phyloP scores from a whole-genome alignment of 2,797 vertebrate species.

The Acrossocheilus fasciatus region DNA sequence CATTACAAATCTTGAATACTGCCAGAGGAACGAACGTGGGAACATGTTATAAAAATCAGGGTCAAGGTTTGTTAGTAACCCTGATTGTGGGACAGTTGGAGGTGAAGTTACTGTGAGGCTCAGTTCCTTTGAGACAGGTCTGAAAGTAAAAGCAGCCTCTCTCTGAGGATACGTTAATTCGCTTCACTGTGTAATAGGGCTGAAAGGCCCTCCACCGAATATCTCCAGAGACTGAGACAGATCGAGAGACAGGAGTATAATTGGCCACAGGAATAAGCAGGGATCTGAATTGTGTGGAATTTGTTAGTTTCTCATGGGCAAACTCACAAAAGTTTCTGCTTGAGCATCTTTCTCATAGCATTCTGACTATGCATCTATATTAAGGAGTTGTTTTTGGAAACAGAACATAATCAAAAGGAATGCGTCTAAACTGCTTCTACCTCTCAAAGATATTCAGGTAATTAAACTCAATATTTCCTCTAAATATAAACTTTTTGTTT shows the following conservation, averaged over 20 bases:
- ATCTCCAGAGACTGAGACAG: slow-evolving; percentile 26
- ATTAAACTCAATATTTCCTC: slow-evolving; percentile 16
- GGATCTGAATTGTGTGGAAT: slow-evolving; percentile 30
- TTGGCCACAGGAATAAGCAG: slow-evolving; percentile 35
- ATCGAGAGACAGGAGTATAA: slow-evolving; percentile 28
- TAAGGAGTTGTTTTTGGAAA: not conserved
- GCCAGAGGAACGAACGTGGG: not conserved
- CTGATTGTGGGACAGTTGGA: slow-evolving; percentile 32
- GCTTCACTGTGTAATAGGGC: slow-evolving; percentile 31
- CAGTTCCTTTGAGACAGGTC: slow-evolving; percentile 44
- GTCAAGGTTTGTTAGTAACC: slow-evolving; percentile 31
- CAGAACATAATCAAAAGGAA: slow-evolving; percentile 5
- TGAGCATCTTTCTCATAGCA: not conserved
- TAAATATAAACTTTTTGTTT: slow-evolving; percentile 11
- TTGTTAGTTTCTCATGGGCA: slow-evolving; percentile 22
- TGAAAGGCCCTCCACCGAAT: slow-evolving; percentile 22
- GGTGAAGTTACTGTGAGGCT: slow-evolving; percentile 45
- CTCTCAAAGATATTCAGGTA: not conserved
- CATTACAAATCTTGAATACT: not conserved
- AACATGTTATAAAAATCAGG: slow-evolving; percentile 38
- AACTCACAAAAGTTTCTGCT: slow-evolving; percentile 6
- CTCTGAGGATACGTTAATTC: slow-evolving; percentile 40
- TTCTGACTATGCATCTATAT: slow-evolving; percentile 1
- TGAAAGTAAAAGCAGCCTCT: slow-evolving; percentile 43
- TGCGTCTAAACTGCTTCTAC: not conserved